These are phyloP conservation scores for Drosophila sturtevanti DNA, from an alignment of 1,140 invertebrate species.

Conservation along the genomic window DNA sequence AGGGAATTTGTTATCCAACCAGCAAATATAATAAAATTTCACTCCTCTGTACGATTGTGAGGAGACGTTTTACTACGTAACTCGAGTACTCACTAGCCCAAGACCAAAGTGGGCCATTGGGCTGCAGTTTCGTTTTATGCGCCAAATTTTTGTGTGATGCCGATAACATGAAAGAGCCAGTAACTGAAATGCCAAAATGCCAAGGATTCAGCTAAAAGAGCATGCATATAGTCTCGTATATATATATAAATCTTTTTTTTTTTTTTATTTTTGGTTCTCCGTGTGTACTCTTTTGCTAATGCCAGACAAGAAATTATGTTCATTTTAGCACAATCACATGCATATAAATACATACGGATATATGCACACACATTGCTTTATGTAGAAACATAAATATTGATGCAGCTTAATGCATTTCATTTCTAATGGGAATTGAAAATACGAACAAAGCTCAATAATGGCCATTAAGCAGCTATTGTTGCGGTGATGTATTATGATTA, in stretches of 20 bases:
- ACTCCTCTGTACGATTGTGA: conserved; percentile 26
- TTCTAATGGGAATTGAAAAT: background rate
- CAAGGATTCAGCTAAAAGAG: background rate
- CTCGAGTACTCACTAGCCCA: background rate
- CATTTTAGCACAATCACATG: conserved; percentile 33
- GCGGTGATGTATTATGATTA: background rate
- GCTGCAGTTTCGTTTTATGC: conserved; percentile 39
- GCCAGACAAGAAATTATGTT: conserved; percentile 48
- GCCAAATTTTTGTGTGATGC: conserved; percentile 9
- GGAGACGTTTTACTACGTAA: conserved; percentile 1
- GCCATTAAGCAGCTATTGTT: background rate
- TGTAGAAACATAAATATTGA: conserved; percentile 32
- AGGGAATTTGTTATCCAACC: conserved; percentile 56
- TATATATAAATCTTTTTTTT: background rate
- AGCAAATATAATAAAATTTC: conserved; percentile 59
- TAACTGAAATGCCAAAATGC: background rate
- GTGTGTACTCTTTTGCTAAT: conserved; percentile 24
- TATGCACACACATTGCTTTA: background rate
- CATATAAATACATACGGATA: background rate
- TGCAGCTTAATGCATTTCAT: conserved; percentile 50
- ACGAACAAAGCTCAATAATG: background rate
- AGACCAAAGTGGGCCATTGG: background rate
- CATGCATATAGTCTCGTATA: background rate
- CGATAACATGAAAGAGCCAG: conserved; percentile 5
- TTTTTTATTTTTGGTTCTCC: conserved; percentile 4